Conservation (phyloP, 1,140 invertebrate genomes). For the Drosophila lacertosa region DNA sequence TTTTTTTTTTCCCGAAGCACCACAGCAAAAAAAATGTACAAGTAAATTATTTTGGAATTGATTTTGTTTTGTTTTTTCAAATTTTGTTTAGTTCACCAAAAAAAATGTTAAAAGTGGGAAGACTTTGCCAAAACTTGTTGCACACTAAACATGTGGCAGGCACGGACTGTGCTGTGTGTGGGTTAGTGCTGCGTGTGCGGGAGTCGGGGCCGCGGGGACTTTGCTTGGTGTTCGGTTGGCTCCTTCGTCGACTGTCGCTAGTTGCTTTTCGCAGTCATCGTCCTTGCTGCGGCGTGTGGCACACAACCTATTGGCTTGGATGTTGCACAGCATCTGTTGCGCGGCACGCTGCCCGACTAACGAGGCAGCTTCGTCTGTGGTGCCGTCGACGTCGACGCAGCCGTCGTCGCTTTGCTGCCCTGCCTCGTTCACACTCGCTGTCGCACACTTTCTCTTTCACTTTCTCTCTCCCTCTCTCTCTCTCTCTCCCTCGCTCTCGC, state of each 20-base stretch:
- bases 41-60: slow-evolving; percentile 16
- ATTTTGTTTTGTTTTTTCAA: slow-evolving; percentile 2
- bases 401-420: background rate
- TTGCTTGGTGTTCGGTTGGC: background rate
- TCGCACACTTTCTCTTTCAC: background rate
- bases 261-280: slow-evolving; percentile 3
- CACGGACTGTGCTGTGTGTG: background rate
- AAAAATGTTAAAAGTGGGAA: slow-evolving; percentile 6
- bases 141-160: slow-evolving; percentile 16
- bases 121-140: slow-evolving; percentile 33
- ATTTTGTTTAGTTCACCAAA: slow-evolving; percentile 17
- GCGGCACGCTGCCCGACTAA: slow-evolving; percentile 54
- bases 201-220: background rate
- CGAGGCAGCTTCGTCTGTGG: slow-evolving; percentile 60
- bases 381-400: slow-evolving; percentile 14
- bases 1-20: slow-evolving; percentile 4
- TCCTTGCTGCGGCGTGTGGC: slow-evolving; percentile 34
- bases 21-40: slow-evolving; percentile 32
- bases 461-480: background rate
- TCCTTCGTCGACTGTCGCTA: slow-evolving; percentile 4
- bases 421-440: no score
- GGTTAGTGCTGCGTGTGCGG: slow-evolving; percentile 7
- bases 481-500: background rate
- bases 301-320: slow-evolving; percentile 73
- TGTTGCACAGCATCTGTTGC: slow-evolving; percentile 81